phyloP scores from a whole-genome alignment of 2,888 invertebrate species.

The Dryadula phaetusa region DNA sequence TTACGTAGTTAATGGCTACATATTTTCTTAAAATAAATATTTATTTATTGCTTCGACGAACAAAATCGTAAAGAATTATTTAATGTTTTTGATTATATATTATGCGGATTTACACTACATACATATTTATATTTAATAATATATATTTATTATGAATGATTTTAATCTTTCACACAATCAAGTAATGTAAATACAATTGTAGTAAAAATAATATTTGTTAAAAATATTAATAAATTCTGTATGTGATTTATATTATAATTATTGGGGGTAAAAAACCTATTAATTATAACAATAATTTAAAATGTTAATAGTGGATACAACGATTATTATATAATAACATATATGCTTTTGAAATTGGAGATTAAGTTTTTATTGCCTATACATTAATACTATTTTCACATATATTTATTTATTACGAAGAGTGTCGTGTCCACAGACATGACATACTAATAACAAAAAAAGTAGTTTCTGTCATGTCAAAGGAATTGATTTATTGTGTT shows the following conservation, averaged over 20 bases:
- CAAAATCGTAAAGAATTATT: neutral
- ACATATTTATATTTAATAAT: neutral
- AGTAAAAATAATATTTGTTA: neutral
- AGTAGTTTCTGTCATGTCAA: neutral
- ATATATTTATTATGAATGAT: neutral
- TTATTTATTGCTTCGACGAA: too few relatives aligned
- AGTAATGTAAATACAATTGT: neutral
- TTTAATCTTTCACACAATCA: neutral
- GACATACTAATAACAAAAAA: neutral
- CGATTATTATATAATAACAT: too few relatives aligned
- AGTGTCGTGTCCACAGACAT: neutral
- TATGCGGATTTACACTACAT: too few relatives aligned
- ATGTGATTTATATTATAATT: neutral
- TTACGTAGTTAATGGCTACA: too few relatives aligned
- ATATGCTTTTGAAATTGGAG: too few relatives aligned
- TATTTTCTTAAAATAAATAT: too few relatives aligned
- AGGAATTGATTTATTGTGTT: constrained; percentile 55
- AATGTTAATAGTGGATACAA: too few relatives aligned
- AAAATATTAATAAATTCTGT: neutral
- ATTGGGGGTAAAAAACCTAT: too few relatives aligned
- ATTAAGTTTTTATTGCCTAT: too few relatives aligned
- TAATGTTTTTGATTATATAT: neutral
- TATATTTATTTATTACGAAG: neutral
- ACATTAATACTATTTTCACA: too few relatives aligned
- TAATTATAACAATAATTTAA: too few relatives aligned